Percentiles rank a stretch among this genome's conserved stretches.
Conservation (phyloP, 2,113 vertebrate species). For the Menura novaehollandiae region DNA sequence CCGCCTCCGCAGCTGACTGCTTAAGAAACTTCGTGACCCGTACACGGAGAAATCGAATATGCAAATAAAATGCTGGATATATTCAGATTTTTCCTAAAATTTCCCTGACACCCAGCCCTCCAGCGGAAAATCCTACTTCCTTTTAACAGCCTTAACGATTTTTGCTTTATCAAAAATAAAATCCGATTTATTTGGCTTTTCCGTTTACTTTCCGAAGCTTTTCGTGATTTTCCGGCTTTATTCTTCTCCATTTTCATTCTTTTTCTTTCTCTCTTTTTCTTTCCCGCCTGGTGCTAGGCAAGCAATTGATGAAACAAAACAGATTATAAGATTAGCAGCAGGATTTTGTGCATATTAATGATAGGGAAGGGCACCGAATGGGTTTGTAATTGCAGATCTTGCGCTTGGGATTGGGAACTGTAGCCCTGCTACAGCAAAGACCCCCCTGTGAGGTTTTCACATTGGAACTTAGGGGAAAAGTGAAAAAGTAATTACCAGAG, state of each 20-base stretch:
- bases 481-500: slow-evolving; percentile 57
- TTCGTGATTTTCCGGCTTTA: slow-evolving; percentile 10
- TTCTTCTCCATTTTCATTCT: neutral
- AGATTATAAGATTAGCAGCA: slow-evolving; percentile 51
- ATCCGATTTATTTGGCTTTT: slow-evolving; percentile 17
- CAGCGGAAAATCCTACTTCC: neutral
- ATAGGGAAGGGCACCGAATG: slow-evolving; percentile 31
- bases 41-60: neutral
- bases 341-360: slow-evolving; percentile 59
- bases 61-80: neutral
- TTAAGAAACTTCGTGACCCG: neutral
- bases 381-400: slow-evolving; percentile 51
- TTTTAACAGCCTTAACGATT: neutral
- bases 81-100: neutral
- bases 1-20: neutral
- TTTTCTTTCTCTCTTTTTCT: neutral
- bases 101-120: neutral
- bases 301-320: slow-evolving; percentile 57
- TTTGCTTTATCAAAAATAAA: neutral
- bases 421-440: slow-evolving; percentile 37
- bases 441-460: slow-evolving; percentile 58
- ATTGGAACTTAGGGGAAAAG: slow-evolving; percentile 52
- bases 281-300: slow-evolving; percentile 31
- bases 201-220: slow-evolving; percentile 21
- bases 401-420: slow-evolving; percentile 28